phyloP scores from a whole-genome alignment of 2,113 vertebrate species.

The Emydocephalus ijimae region DNA sequence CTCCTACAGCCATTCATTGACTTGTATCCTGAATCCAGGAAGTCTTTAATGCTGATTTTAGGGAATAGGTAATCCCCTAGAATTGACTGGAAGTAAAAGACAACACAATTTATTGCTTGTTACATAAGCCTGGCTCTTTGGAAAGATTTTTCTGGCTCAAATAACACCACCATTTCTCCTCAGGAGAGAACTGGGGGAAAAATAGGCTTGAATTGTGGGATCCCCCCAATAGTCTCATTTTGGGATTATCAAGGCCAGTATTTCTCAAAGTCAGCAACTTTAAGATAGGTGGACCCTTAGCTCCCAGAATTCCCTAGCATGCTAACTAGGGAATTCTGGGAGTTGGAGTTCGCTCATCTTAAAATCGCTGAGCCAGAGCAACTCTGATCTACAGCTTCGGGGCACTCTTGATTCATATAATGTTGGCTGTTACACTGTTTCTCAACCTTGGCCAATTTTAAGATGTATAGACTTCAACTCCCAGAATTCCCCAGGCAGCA shows the following conservation, averaged over 20 bases:
- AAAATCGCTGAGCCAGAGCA: not conserved
- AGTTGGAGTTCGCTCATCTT: not conserved
- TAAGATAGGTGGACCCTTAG: not conserved
- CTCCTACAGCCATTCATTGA: not conserved
- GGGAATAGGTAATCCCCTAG: slow-evolving; percentile 17
- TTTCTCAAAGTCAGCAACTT: not conserved
- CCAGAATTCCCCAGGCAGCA: not conserved
- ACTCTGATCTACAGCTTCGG: not conserved
- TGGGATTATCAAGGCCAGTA: not conserved
- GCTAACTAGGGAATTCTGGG: not conserved
- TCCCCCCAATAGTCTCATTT: not conserved
- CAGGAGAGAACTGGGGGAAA: not conserved
- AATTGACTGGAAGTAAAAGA: slow-evolving; percentile 22
- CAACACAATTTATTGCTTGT: slow-evolving; percentile 20
- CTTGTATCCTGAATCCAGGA: slow-evolving; percentile 10
- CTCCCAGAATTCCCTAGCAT: not conserved
- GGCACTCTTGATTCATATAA: not conserved
- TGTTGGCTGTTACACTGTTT: not conserved
- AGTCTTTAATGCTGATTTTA: slow-evolving; percentile 27
- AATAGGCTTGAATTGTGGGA: not conserved
- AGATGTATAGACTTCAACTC: not conserved
- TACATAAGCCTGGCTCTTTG: slow-evolving; percentile 12
- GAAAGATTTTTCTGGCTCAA: not conserved
- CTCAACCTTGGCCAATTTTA: not conserved
- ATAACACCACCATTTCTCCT: not conserved